Conservation (phyloP, 2,113 vertebrate species). For the Entelurus aequoreus region DNA sequence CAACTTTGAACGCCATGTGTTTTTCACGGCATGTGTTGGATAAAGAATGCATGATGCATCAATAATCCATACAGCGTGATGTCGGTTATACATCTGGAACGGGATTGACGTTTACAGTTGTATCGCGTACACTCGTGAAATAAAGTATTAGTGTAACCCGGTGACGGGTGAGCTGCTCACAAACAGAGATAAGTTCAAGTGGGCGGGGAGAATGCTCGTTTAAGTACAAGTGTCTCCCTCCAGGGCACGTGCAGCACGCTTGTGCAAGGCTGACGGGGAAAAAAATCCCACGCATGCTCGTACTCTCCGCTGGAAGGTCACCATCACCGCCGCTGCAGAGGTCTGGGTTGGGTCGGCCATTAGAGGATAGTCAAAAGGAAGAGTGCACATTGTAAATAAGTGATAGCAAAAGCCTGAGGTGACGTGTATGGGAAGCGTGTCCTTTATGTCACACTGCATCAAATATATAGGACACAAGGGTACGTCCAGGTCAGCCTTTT, state of each 20-base stretch:
- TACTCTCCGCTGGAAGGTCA: slow-evolving; percentile 22
- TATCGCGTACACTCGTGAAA: slow-evolving; percentile 17
- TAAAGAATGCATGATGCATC: slow-evolving; percentile 60
- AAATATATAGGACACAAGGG: slow-evolving; percentile 36
- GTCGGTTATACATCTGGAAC: slow-evolving; percentile 15
- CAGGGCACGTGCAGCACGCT: slow-evolving; percentile 3
- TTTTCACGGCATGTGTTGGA: slow-evolving; percentile 37
- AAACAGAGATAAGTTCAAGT: not conserved
- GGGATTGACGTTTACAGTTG: not conserved
- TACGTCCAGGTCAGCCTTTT: slow-evolving; percentile 46
- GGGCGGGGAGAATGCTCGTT: slow-evolving; percentile 36
- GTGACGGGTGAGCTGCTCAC: not conserved
- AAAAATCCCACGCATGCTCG: not conserved
- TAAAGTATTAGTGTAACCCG: slow-evolving; percentile 32
- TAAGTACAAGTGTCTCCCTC: slow-evolving; percentile 27
- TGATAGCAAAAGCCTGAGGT: slow-evolving; percentile 53
- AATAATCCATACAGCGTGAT: slow-evolving; percentile 50
- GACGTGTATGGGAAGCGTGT: slow-evolving; percentile 28
- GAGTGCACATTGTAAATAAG: slow-evolving; percentile 62
- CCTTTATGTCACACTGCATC: slow-evolving; percentile 40
- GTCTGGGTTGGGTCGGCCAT: slow-evolving; percentile 16
- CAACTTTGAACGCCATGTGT: slow-evolving; percentile 17
- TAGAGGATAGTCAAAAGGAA: slow-evolving; percentile 26
- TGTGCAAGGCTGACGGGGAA: slow-evolving; percentile 5
- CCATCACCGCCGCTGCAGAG: not conserved